These are phyloP conservation scores for Drosophila barbarae DNA, from an alignment of 2,888 invertebrate species.

Conservation along the genomic window DNA sequence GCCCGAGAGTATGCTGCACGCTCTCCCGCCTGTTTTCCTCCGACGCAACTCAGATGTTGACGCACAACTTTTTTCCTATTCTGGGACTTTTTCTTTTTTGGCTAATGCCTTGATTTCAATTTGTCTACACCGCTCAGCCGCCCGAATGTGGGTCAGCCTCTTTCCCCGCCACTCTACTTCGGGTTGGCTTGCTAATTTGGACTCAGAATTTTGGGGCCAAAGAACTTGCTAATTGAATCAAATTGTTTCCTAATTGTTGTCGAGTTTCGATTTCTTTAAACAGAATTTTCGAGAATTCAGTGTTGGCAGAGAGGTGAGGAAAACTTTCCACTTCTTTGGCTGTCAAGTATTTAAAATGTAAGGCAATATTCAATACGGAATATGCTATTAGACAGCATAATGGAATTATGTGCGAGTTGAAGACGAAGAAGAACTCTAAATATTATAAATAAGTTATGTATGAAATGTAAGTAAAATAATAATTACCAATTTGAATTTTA, in stretches of 20 bases:
- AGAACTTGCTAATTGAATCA: constrained; percentile 56
- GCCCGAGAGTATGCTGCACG: constrained; percentile 68
- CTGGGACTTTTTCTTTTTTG: constrained; percentile 1
- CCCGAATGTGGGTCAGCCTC: constrained; percentile 39
- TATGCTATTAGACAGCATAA: not conserved
- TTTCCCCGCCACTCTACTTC: constrained; percentile 2
- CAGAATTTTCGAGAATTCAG: constrained; percentile 1
- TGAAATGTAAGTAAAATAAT: not conserved
- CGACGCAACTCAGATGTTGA: constrained; percentile 23
- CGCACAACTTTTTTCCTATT: constrained; percentile 21
- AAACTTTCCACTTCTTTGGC: constrained; percentile 17
- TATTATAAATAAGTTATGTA: not conserved
- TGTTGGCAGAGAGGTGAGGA: not conserved
- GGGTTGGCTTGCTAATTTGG: constrained; percentile 34
- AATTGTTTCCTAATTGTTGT: constrained; percentile 46
- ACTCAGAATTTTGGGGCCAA: constrained; percentile 42
- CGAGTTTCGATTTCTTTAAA: constrained; percentile 55
- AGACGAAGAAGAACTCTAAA: not conserved
- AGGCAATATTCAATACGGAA: not conserved
- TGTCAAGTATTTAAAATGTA: not conserved
- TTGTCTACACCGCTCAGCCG: constrained; percentile 42
- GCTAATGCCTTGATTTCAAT: constrained; percentile 67
- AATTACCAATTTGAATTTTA: not conserved
- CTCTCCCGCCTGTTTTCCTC: constrained; percentile 28
- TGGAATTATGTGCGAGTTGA: not conserved